A percentile compares a stretch with the other conserved stretches of the same genome.
Evolutionary conservation across 2,797 vertebrate genomes (phyloP).

Genomic region (Staurois parvus): DNA sequence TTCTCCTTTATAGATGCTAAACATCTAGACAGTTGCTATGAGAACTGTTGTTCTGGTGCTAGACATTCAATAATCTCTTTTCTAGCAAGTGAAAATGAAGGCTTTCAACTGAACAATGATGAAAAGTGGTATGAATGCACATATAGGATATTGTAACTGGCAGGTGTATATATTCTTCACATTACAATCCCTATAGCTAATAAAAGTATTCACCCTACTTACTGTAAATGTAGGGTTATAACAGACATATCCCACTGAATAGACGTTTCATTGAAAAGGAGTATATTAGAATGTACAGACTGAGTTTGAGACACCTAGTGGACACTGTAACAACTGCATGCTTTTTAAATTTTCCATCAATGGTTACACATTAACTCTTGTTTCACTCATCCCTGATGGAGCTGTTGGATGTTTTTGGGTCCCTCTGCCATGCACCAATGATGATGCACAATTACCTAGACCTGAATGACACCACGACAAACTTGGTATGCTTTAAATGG

Average conservation of each 20-base stretch:
- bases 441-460: too few species aligned
- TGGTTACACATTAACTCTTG: background rate
- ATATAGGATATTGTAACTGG: background rate
- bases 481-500: too few species aligned
- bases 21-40: constrained; percentile 28
- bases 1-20: constrained; percentile 5
- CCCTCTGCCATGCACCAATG: too few species aligned
- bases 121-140: background rate
- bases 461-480: too few species aligned
- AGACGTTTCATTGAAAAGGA: background rate
- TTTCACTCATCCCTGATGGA: too few species aligned
- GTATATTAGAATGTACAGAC: background rate
- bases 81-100: background rate
- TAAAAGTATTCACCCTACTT: background rate
- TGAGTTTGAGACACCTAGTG: background rate
- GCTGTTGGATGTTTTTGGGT: too few species aligned
- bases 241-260: background rate
- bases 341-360: background rate
- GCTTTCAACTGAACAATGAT: background rate
- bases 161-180: background rate
- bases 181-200: background rate
- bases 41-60: constrained; percentile 26
- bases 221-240: background rate
- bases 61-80: constrained; percentile 19
- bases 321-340: background rate